These are phyloP conservation scores for Sinocyclocheilus anophthalmus DNA, from an alignment of 2,113 vertebrate genomes.

Conservation along the genomic window DNA sequence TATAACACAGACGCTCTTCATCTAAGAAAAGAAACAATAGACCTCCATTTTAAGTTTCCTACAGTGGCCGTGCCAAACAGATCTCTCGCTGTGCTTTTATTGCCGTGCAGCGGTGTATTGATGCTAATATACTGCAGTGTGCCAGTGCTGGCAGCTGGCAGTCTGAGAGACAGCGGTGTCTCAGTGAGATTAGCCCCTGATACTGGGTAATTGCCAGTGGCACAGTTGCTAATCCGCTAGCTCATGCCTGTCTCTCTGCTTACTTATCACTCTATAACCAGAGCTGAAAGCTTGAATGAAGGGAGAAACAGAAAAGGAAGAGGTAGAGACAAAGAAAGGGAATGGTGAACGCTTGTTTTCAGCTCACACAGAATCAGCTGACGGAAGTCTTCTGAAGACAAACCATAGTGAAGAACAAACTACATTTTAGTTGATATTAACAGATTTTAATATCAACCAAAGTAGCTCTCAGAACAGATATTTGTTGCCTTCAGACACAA, in stretches of 20 bases:
- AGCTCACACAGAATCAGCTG: neutral
- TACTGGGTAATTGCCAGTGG: conserved; percentile 53
- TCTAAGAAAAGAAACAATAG: conserved; percentile 24
- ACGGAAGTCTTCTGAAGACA: neutral
- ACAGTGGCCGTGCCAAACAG: neutral
- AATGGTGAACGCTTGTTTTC: neutral
- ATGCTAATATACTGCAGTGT: conserved; percentile 38
- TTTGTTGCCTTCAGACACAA: neutral
- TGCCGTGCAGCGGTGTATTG: conserved; percentile 22
- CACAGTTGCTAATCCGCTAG: conserved; percentile 48
- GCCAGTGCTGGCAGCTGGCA: conserved; percentile 41
- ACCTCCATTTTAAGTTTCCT: neutral
- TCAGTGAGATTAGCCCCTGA: conserved; percentile 49
- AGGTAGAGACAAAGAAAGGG: conserved; percentile 8
- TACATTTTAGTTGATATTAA: neutral
- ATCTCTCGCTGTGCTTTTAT: conserved; percentile 26
- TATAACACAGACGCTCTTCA: neutral
- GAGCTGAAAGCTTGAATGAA: conserved; percentile 28
- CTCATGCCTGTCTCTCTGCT: conserved; percentile 47
- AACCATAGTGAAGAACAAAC: neutral
- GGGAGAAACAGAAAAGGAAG: neutral
- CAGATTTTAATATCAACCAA: neutral
- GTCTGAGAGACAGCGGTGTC: conserved; percentile 33
- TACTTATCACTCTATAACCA: conserved; percentile 48
- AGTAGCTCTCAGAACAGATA: neutral